Base-by-base conservation (phyloP, 2,888 invertebrate genomes). In the Drosophila macrospina region DNA sequence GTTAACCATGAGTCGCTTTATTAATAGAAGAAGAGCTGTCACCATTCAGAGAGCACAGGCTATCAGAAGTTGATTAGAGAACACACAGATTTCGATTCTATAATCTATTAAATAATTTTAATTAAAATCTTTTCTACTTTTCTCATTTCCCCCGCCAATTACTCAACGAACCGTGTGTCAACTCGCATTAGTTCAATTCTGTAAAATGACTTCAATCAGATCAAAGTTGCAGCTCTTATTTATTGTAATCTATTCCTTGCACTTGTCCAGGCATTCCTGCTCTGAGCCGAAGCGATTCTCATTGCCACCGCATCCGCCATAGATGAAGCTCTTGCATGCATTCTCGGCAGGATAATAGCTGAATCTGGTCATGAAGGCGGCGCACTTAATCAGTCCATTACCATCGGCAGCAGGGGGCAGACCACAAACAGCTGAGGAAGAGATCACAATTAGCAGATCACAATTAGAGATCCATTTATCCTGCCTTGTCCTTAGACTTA, bases 321-420 rank as follows among this genome's bases (percentile, higher is more conserved):
- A 81, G 1, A 28, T 10, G 37, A 78, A 83, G 2, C 8, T 0
- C 8, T 60, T 44, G 64, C 89, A 90, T 1, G 42, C 41, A 28
- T 82, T 86, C 1, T 28, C 57, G 0, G 8, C 13, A 3, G 61
- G 11, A 36, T 51, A 5, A 11, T 70, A 82, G 11, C 30, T 73
- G 63, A 54, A 73, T 5, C 55, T 69, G 5, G 80, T 78, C 1
- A 59, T 8, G 0, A 6, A 72, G 5, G 59, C 86, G 16, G 63
- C 32, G 26, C 81, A 81, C 60, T 44, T 77, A n/a, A 77, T 69
- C 15, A 69, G 0, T 1, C 86, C 84, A 20, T 78, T 83, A 13
- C 84, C 81, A 39, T 83, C 69, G 11, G 0, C 13, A 1, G 15
- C 52, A 13, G 69, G 5, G 1, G 74, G 64, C 16, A 45, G 37